These are phyloP conservation scores for Electrona antarctica DNA, from an alignment of 2,113 vertebrate genomes.

Conservation along the genomic window DNA sequence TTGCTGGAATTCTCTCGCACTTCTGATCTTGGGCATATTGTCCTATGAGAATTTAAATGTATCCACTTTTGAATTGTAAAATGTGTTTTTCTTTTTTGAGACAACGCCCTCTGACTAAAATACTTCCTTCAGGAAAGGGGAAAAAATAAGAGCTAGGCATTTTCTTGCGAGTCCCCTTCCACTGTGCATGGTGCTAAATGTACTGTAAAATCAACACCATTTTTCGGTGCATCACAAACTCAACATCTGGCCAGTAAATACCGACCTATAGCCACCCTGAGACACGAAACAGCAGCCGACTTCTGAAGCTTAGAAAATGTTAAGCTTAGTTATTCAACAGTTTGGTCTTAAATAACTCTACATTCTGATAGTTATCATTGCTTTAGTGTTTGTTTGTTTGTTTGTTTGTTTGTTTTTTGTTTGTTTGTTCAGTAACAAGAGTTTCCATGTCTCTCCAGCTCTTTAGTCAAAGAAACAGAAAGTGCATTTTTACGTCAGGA, in stretches of 20 bases:
- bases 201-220: conserved; percentile 39
- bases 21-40: conserved; percentile 41
- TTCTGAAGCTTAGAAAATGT: neutral
- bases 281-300: neutral
- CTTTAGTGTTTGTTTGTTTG: neutral
- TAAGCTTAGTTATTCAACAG: no score
- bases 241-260: conserved; percentile 33
- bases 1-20: conserved; percentile 66
- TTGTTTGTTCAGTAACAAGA: neutral
- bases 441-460: neutral
- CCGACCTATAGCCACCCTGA: conserved; percentile 6
- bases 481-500: no score
- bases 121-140: conserved; percentile 19
- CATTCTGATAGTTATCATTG: neutral
- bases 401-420: neutral
- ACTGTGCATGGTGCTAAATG: conserved; percentile 41
- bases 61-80: conserved; percentile 36
- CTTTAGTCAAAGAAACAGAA: no score
- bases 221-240: conserved; percentile 35
- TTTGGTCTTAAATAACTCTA: neutral
- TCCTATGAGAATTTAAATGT: conserved; percentile 48
- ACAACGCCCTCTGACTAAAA: conserved; percentile 15
- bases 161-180: neutral
- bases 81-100: neutral
- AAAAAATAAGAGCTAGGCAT: conserved; percentile 1